Percentiles rank a stretch among this genome's conserved stretches.
Evolutionary conservation across 2,888 invertebrate genomes (phyloP).

Genomic region (Morinoia aosen): DNA sequence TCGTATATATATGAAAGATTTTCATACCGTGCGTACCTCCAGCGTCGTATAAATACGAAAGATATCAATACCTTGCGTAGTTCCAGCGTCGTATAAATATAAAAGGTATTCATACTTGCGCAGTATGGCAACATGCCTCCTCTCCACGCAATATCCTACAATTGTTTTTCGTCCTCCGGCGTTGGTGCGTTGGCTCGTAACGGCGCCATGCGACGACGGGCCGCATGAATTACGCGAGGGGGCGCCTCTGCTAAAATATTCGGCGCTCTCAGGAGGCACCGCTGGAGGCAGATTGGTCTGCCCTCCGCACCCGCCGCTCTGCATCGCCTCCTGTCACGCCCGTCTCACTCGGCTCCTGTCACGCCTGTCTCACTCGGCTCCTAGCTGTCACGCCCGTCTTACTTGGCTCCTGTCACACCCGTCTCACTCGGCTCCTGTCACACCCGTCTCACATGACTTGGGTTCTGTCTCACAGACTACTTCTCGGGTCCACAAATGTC

Average conservation of each 20-base stretch:
- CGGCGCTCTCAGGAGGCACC: background rate
- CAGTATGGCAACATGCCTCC: background rate
- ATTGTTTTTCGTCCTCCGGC: background rate
- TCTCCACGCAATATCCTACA: background rate
- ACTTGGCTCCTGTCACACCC: background rate
- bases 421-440: background rate
- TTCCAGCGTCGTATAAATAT: background rate
- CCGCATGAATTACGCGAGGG: slow-evolving; percentile 29
- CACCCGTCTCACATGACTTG: background rate
- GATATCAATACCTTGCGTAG: no score
- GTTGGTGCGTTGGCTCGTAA: background rate
- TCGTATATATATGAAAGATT: background rate
- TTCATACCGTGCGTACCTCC: background rate
- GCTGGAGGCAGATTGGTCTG: slow-evolving; percentile 35
- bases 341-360: background rate
- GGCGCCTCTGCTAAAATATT: background rate
- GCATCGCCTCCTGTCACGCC: background rate
- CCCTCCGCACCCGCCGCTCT: background rate
- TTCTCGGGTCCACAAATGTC: background rate
- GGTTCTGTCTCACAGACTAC: background rate
- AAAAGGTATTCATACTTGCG: background rate
- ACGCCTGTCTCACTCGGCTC: background rate
- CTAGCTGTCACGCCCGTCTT: background rate
- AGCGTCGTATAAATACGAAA: background rate
- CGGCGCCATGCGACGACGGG: background rate